These are phyloP conservation scores for Choristoneura fumiferana DNA, from an alignment of 1,140 invertebrate species.

Conservation along the genomic window DNA sequence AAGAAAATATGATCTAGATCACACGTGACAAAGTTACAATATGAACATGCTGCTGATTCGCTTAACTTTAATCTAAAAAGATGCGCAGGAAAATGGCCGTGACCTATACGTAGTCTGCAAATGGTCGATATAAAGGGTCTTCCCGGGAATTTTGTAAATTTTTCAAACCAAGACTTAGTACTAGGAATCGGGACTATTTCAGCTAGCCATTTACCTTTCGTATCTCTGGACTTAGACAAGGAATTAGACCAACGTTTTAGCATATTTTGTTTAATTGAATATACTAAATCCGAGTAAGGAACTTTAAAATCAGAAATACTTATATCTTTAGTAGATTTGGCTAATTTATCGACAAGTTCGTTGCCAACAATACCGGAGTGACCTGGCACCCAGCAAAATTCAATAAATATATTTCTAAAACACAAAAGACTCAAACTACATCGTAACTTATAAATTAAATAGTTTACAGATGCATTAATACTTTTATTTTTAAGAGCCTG, in stretches of 20 bases:
- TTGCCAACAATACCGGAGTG: slow-evolving; percentile 19
- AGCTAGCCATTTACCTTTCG: slow-evolving; percentile 21
- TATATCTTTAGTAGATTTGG: neutral
- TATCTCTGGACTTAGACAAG: neutral
- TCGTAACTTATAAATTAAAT: slow-evolving; percentile 13
- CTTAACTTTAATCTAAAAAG: slow-evolving; percentile 5
- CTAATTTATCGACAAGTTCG: slow-evolving; percentile 13
- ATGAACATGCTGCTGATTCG: neutral
- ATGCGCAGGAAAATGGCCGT: slow-evolving; percentile 19
- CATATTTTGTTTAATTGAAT: neutral
- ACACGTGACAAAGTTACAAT: neutral
- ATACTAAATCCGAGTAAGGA: slow-evolving; percentile 9
- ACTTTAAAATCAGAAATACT: slow-evolving; percentile 15
- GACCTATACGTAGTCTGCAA: slow-evolving; percentile 19
- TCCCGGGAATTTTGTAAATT: neutral
- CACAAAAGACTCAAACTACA: neutral
- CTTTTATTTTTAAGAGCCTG: slow-evolving; percentile 2
- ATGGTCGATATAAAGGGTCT: slow-evolving; percentile 8
- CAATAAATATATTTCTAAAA: neutral
- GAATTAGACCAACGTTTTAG: slow-evolving; percentile 1
- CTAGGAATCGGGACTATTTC: neutral
- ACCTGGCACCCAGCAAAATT: slow-evolving; percentile 20
- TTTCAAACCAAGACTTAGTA: slow-evolving; percentile 17
- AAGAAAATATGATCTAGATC: slow-evolving; percentile 19
- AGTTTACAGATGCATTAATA: neutral